Evolutionary conservation across 2,888 invertebrate genomes (phyloP).

Genomic region (Mesochorus sp.): DNA sequence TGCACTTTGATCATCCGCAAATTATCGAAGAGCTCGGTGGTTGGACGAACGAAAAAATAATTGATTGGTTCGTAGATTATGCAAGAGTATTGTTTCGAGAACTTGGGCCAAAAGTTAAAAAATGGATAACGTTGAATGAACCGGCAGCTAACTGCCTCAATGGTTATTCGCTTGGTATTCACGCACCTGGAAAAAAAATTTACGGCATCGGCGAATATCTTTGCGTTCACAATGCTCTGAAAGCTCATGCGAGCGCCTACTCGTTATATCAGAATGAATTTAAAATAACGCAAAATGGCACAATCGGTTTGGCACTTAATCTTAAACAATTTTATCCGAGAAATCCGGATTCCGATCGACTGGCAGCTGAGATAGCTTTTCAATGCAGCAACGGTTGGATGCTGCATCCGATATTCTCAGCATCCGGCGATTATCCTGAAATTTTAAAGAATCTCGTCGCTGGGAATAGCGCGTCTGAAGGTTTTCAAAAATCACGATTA

Average conservation of each 20-base stretch:
- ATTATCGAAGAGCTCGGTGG: slow-evolving; percentile 87
- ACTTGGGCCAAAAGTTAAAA: slow-evolving; percentile 86
- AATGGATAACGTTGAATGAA: slow-evolving; percentile 92
- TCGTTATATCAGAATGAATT: slow-evolving; percentile 86
- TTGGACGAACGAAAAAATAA: slow-evolving; percentile 87
- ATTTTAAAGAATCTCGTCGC: slow-evolving; percentile 82
- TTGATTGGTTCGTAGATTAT: slow-evolving; percentile 86
- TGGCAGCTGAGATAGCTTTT: slow-evolving; percentile 67
- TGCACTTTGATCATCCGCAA: slow-evolving; percentile 89
- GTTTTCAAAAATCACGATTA: slow-evolving; percentile 81
- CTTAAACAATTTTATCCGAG: slow-evolving; percentile 63
- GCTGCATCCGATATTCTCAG: slow-evolving; percentile 82
- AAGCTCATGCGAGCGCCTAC: slow-evolving; percentile 88
- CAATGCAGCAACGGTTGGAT: slow-evolving; percentile 82
- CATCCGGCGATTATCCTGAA: slow-evolving; percentile 83
- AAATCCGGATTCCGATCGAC: slow-evolving; percentile 52
- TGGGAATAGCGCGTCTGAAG: slow-evolving; percentile 80
- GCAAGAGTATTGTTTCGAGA: slow-evolving; percentile 85
- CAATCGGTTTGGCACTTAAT: slow-evolving; percentile 67
- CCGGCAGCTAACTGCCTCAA: slow-evolving; percentile 85
- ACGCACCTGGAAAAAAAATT: slow-evolving; percentile 67
- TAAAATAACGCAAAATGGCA: slow-evolving; percentile 84
- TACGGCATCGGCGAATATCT: slow-evolving; percentile 86
- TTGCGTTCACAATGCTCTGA: slow-evolving; percentile 88
- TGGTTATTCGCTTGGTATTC: slow-evolving; percentile 80